Conservation (phyloP, 2,888 invertebrate genomes). For the Dasypolia templi region DNA sequence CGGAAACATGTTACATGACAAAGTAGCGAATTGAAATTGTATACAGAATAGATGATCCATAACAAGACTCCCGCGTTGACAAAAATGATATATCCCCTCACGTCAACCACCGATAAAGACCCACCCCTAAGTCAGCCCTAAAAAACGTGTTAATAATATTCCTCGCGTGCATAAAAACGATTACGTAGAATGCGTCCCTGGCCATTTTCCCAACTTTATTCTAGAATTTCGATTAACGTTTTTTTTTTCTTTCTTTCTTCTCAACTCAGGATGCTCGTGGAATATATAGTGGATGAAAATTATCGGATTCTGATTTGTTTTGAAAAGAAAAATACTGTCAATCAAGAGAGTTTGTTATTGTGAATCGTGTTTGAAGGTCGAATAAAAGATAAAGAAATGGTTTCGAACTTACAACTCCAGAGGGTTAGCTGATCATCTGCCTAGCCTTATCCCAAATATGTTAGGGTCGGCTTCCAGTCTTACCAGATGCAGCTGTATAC, state of each 20-base stretch:
- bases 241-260: constrained; percentile 16
- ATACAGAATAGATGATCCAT: background rate
- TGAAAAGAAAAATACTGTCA: constrained; percentile 55
- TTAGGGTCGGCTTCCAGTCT: background rate
- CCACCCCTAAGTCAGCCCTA: background rate
- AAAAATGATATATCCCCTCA: constrained; percentile 26
- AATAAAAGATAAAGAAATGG: constrained; percentile 4
- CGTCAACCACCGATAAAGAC: constrained; percentile 21
- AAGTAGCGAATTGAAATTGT: background rate
- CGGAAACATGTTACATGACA: background rate
- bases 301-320: constrained; percentile 47
- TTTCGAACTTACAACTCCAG: background rate
- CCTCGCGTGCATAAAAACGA: constrained; percentile 39
- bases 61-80: constrained; percentile 1
- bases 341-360: constrained; percentile 23
- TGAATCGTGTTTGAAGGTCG: constrained; percentile 7
- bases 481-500: background rate
- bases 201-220: constrained; percentile 30
- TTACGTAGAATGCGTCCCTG: constrained; percentile 32
- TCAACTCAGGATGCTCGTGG: constrained; percentile 18
- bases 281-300: constrained; percentile 55
- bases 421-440: background rate
- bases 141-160: constrained; percentile 28
- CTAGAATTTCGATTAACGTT: constrained; percentile 22
- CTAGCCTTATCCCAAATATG: no score